Evolutionary conservation across 2,797 vertebrate species (phyloP).

Genomic region (Ptychadena robeensis): DNA sequence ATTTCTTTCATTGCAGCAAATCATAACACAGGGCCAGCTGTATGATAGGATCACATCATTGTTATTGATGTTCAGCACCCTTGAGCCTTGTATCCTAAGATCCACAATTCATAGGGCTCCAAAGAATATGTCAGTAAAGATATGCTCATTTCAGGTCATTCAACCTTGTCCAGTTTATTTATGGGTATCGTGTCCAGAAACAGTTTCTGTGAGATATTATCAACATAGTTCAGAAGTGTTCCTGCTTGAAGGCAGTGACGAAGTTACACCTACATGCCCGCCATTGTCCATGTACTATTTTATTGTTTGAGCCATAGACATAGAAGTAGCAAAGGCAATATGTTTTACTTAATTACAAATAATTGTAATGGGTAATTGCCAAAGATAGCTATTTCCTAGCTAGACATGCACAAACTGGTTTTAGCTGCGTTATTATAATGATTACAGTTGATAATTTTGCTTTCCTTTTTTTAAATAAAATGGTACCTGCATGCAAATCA

Average conservation of each 20-base stretch:
- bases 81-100: slow-evolving; percentile 57
- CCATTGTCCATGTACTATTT: too few relatives aligned
- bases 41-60: slow-evolving; percentile 25
- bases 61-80: slow-evolving; percentile 60
- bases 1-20: slow-evolving; percentile 48
- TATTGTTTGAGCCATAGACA: too few relatives aligned
- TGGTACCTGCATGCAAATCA: too few relatives aligned
- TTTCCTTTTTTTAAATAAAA: too few relatives aligned
- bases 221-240: slow-evolving; percentile 72
- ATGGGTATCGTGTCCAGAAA: slow-evolving; percentile 77
- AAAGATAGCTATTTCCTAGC: too few relatives aligned
- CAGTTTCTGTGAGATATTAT: slow-evolving; percentile 71
- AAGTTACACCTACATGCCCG: too few relatives aligned
- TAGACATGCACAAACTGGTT: too few relatives aligned
- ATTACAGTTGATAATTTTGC: too few relatives aligned
- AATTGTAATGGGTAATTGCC: too few relatives aligned
- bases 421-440: too few relatives aligned
- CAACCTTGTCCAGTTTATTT: slow-evolving; percentile 77
- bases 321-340: too few relatives aligned
- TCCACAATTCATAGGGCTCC: slow-evolving; percentile 60
- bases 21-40: slow-evolving; percentile 33
- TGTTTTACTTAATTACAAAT: too few relatives aligned
- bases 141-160: slow-evolving; percentile 72
- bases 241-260: slow-evolving; percentile 67
- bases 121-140: slow-evolving; percentile 69